Conservation (phyloP, 64 coral and sea anemone species). For the Montipora foliosa region DNA sequence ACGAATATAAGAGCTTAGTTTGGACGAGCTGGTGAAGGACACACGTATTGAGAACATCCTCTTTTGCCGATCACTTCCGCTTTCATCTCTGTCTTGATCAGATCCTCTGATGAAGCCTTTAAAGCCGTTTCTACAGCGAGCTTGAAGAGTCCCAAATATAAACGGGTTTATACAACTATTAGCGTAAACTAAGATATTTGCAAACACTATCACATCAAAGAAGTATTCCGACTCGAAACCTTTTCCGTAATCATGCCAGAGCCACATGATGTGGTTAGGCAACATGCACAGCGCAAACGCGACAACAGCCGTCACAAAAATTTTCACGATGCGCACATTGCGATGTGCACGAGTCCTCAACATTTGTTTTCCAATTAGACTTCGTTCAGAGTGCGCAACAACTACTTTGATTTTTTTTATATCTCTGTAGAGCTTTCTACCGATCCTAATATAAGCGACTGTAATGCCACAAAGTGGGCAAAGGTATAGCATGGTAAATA, state of each 20-base stretch:
- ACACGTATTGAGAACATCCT: constrained; percentile 75
- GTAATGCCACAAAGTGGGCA: constrained; percentile 22
- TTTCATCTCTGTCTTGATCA: neutral
- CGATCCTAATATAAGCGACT: neutral
- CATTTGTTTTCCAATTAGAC: neutral
- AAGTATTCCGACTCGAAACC: neutral
- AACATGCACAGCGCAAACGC: constrained; percentile 71
- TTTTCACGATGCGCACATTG: constrained; percentile 47
- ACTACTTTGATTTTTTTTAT: neutral
- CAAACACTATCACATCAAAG: neutral
- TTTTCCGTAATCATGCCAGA: constrained; percentile 65
- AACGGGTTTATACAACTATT: constrained; percentile 62
- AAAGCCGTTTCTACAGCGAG: constrained; percentile 24
- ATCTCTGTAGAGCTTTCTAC: neutral
- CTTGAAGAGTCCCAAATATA: constrained; percentile 44
- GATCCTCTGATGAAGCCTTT: constrained; percentile 13
- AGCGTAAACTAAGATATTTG: constrained; percentile 61
- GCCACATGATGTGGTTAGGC: constrained; percentile 56
- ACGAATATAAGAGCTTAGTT: neutral
- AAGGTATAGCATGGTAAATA: constrained; percentile 23
- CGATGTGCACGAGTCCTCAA: neutral
- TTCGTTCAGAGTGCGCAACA: too few species aligned
- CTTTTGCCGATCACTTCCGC: neutral
- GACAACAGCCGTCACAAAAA: constrained; percentile 52
- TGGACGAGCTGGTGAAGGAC: constrained; percentile 74